Evolutionary conservation across 1,140 invertebrate species (phyloP).

Genomic region (Habropoda laboriosa): DNA sequence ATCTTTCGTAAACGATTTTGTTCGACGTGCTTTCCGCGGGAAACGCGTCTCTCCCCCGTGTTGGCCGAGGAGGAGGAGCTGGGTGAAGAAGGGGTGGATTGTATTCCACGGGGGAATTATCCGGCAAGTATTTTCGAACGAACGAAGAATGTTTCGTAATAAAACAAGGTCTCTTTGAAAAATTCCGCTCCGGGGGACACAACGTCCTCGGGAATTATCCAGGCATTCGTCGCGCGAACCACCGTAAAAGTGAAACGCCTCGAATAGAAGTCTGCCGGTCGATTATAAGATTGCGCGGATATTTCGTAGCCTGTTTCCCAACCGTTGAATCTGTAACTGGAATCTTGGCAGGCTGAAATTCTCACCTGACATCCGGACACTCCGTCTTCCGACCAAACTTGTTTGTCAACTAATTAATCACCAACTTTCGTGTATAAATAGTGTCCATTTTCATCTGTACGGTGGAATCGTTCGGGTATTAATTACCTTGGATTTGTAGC

Average conservation of each 20-base stretch:
- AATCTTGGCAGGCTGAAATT: neutral
- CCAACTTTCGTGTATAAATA: no score
- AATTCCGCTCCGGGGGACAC: neutral
- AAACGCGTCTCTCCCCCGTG: constrained; percentile 20
- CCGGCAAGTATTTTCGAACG: constrained; percentile 28
- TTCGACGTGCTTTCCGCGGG: constrained; percentile 7
- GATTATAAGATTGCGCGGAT: neutral
- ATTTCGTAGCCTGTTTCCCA: neutral
- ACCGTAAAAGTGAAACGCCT: neutral
- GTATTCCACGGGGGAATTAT: constrained; percentile 30
- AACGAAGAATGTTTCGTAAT: constrained; percentile 30
- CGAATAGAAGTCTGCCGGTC: neutral
- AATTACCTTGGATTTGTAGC: no score
- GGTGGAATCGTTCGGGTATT: no score
- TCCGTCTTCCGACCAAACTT: no score
- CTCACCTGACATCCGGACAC: neutral
- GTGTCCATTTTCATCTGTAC: no score
- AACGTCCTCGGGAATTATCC: neutral
- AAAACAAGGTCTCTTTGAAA: constrained; percentile 31
- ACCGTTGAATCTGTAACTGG: neutral
- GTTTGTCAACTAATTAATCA: no score
- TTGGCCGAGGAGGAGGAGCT: no score
- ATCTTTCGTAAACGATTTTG: constrained; percentile 24
- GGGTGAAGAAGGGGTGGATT: neutral
- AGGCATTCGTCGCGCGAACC: neutral